Percentiles rank a stretch among this genome's conserved stretches.
phyloP scores from a whole-genome alignment of 2,113 vertebrate genomes.

The Elaphurus davidianus region DNA sequence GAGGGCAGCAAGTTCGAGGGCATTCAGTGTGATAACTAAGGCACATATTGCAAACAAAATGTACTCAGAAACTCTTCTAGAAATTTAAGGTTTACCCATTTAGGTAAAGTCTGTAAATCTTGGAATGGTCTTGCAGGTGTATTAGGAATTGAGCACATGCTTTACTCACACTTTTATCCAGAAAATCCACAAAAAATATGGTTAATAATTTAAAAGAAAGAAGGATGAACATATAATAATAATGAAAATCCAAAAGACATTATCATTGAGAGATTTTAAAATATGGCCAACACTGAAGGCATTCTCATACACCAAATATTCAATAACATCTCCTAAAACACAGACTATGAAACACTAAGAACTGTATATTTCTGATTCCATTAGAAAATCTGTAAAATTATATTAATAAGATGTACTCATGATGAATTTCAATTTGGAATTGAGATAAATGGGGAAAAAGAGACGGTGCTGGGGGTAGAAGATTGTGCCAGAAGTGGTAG shows the following conservation, averaged over 20 bases:
- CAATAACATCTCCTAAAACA: not conserved
- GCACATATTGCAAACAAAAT: not conserved
- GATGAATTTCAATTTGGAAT: not conserved
- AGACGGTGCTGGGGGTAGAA: not conserved
- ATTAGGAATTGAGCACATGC: not conserved
- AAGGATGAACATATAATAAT: not conserved
- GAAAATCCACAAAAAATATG: not conserved
- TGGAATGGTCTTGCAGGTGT: not conserved
- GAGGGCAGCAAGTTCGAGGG: not conserved
- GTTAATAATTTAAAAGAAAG: not conserved
- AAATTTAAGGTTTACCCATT: conserved; percentile 35
- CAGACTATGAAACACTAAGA: not conserved
- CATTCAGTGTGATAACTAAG: not conserved
- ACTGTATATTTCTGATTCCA: not conserved
- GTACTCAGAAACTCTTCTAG: not conserved
- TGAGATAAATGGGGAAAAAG: not conserved
- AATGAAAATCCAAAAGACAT: not conserved
- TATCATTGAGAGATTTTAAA: not conserved
- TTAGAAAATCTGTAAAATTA: not conserved
- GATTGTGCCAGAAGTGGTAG: not conserved
- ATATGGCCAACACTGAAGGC: not conserved
- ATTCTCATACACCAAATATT: not conserved
- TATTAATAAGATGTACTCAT: not conserved
- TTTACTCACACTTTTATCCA: not conserved
- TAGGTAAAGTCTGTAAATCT: not conserved